These are phyloP conservation scores for Thomomys bottae DNA, from an alignment of 2,113 vertebrate genomes.

Conservation along the genomic window DNA sequence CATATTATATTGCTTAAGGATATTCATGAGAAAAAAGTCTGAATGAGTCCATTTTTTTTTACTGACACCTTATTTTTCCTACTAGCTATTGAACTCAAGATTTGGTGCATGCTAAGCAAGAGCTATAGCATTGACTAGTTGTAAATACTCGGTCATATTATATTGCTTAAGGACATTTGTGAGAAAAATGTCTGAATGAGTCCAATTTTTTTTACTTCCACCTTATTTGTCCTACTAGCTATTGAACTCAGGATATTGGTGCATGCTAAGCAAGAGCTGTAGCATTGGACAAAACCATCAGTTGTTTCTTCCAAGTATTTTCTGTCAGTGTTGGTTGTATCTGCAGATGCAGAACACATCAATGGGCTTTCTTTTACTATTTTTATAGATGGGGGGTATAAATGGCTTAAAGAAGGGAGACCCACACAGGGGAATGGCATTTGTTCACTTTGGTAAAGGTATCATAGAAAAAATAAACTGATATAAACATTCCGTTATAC, in stretches of 20 bases:
- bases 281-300: too few species aligned
- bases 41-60: not conserved
- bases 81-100: too few species aligned
- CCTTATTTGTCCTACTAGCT: too few species aligned
- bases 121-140: too few species aligned
- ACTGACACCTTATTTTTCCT: too few species aligned
- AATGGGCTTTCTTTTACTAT: too few species aligned
- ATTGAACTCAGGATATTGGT: too few species aligned
- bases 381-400: not conserved
- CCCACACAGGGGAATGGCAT: not conserved
- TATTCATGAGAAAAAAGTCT: not conserved
- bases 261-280: too few species aligned
- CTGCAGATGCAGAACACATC: not conserved
- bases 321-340: not conserved
- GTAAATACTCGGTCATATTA: too few species aligned
- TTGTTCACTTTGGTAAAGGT: not conserved
- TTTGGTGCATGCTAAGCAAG: too few species aligned
- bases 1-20: not conserved
- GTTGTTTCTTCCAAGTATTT: not conserved
- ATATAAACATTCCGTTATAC: not conserved
- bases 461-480: conserved; percentile 23
- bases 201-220: not conserved
- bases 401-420: not conserved
- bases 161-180: too few species aligned
- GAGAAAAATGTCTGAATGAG: not conserved